Percentiles rank a stretch among this genome's conserved stretches.
These are phyloP conservation scores for Atherix ibis DNA, from an alignment of 2,888 invertebrate species.

Conservation along the genomic window DNA sequence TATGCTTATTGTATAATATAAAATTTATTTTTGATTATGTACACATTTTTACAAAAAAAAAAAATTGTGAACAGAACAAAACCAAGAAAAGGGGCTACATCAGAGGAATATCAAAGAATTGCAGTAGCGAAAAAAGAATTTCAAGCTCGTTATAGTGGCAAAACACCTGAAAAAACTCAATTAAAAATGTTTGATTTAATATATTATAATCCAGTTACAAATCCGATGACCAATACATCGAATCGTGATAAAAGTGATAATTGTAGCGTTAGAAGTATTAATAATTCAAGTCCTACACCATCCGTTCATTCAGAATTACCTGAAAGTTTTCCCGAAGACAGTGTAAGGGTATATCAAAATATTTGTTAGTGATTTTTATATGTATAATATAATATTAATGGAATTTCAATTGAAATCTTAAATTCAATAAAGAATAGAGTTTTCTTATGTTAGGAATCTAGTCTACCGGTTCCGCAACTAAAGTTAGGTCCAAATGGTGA, in stretches of 20 bases:
- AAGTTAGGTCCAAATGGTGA: constrained; percentile 76
- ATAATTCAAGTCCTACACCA: constrained; percentile 1
- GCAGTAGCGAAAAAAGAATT: constrained; percentile 40
- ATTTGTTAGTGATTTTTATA: too few relatives aligned
- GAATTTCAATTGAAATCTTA: too few relatives aligned
- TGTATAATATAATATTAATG: too few relatives aligned
- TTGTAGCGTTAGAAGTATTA: constrained; percentile 17
- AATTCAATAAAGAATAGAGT: too few relatives aligned
- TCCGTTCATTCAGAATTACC: constrained; percentile 1
- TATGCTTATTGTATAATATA: not conserved
- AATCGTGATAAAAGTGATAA: too few relatives aligned
- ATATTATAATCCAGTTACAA: constrained; percentile 70
- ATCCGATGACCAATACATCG: constrained; percentile 46
- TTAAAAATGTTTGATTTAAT: constrained; percentile 87
- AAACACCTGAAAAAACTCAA: constrained; percentile 43
- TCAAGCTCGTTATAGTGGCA: constrained; percentile 34
- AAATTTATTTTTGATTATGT: not conserved
- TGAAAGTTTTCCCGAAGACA: too few relatives aligned
- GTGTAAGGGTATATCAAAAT: too few relatives aligned
- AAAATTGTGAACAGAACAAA: not conserved
- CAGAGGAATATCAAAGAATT: constrained; percentile 37
- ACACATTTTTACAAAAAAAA: constrained; percentile 1
- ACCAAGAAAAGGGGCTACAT: constrained; percentile 10
- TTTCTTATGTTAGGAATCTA: constrained; percentile 21
- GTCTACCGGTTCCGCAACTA: constrained; percentile 63